phyloP scores from a whole-genome alignment of 2,797 vertebrate genomes.

The Apogon hyalosoma region DNA sequence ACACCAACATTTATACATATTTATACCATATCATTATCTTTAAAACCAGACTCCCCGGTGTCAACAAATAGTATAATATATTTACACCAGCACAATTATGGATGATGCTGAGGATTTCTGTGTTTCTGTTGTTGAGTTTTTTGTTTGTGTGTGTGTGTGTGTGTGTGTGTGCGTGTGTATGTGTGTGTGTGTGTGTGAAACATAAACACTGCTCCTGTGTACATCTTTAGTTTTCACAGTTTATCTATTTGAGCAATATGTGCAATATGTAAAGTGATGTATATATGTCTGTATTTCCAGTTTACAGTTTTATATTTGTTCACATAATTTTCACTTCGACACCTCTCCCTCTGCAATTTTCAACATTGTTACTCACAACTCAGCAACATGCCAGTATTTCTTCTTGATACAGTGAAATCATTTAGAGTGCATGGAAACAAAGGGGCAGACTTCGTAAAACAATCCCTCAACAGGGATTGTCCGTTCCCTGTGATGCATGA shows the following conservation, averaged over 20 bases:
- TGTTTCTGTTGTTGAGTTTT: slow-evolving; percentile 2
- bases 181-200: not conserved
- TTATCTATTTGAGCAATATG: slow-evolving; percentile 1
- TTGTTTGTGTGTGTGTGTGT: not conserved
- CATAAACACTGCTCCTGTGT: slow-evolving; percentile 22
- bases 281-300: slow-evolving; percentile 43
- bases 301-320: slow-evolving; percentile 50
- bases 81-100: not conserved
- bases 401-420: slow-evolving; percentile 22
- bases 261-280: too few species aligned
- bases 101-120: slow-evolving; percentile 4
- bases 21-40: not conserved
- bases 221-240: slow-evolving; percentile 60
- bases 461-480: slow-evolving; percentile 28
- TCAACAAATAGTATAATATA: not conserved
- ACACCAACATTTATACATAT: slow-evolving; percentile 3
- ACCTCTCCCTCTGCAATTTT: slow-evolving; percentile 21
- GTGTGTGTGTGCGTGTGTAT: too few species aligned
- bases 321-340: slow-evolving; percentile 44
- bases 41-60: slow-evolving; percentile 11
- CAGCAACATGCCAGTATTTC: slow-evolving; percentile 17
- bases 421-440: slow-evolving; percentile 21
- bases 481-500: slow-evolving; percentile 40
- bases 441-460: slow-evolving; percentile 23
- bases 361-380: slow-evolving; percentile 9